Base-by-base conservation (phyloP, 2,888 invertebrate genomes). In the Agrochola macilenta region DNA sequence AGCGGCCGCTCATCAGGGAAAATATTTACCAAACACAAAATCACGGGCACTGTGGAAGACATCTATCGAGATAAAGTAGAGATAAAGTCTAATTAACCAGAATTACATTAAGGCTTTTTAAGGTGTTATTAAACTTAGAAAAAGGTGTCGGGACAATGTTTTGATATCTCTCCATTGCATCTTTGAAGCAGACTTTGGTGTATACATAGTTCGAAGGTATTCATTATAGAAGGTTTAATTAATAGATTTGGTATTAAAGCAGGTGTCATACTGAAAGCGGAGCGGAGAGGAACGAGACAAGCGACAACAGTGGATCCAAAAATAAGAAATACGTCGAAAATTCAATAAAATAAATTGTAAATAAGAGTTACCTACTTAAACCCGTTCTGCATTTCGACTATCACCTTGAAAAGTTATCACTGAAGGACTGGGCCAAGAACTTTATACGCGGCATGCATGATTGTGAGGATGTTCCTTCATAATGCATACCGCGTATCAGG, bases 21-120 rank as follows among this genome's bases (percentile, higher is more conserved):
- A 95, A 95, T 96, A 96, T 96, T 96, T 95, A 95, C 95, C 88
- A 93, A 94, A 94, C 91, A 95, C 90, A 91, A 91, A 93, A 92
- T 94, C 92, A 94, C 91, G 89, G 85, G 91, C 91, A 89, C 88
- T 86, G 85, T 88, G 84, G 89, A 89, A 92, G 93, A 92, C 93
- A 90, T 91, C 89, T 88, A 88, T 90, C 78, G 85, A 93, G 96
- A 96, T 95, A 95, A 95, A 83, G 86, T 81, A 76, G 77, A 92
- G 96, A 96, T 96, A 95, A 94, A 89, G 88, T 90, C 93, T 95
- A 95, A 96, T 95, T 95, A 95, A 94, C 91, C 87, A 88, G 90
- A 91, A 91, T 92, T 91, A 91, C 91, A 90, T 90, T 93, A 91
- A 88, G 83, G 85, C 91, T 93, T 94, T 92, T 90, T 89, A 91